These are phyloP conservation scores for Manduca sexta DNA, from an alignment of 1,140 invertebrate species.

Conservation along the genomic window DNA sequence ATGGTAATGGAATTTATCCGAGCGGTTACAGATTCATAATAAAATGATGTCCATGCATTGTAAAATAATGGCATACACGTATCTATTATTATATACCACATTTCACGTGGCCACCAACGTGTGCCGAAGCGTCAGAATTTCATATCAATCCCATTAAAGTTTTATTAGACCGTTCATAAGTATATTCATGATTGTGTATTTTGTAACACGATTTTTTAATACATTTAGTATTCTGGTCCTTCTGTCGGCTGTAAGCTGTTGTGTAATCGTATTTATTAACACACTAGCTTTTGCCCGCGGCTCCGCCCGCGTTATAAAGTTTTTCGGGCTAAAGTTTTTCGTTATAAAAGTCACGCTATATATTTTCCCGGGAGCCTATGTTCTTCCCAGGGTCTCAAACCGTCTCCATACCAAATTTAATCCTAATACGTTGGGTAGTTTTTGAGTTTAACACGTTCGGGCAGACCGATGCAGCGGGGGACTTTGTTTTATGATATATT, in stretches of 20 bases:
- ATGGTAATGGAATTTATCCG: conserved; percentile 46
- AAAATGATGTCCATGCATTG: conserved; percentile 54
- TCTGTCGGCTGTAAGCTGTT: background rate
- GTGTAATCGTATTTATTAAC: background rate
- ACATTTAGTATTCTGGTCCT: background rate
- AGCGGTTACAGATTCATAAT: conserved; percentile 62
- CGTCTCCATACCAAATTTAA: no score
- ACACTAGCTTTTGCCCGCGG: no score
- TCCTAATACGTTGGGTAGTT: no score
- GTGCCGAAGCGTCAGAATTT: conserved; percentile 42
- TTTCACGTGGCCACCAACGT: conserved; percentile 54
- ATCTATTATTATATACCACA: conserved; percentile 42
- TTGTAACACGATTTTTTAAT: conserved; percentile 35
- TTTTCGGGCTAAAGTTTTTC: no score
- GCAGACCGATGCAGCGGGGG: no score
- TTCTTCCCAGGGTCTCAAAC: no score
- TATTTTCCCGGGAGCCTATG: no score
- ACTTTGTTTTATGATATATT: no score
- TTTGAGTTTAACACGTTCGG: no score
- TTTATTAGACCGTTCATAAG: conserved; percentile 47
- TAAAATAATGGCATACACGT: conserved; percentile 36
- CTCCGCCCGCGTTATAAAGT: no score
- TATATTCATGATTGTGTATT: conserved; percentile 41
- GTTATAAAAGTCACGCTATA: no score
- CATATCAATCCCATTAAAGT: conserved; percentile 54